Base-by-base conservation (phyloP, 2,797 vertebrate genomes). In the Huso huso region DNA sequence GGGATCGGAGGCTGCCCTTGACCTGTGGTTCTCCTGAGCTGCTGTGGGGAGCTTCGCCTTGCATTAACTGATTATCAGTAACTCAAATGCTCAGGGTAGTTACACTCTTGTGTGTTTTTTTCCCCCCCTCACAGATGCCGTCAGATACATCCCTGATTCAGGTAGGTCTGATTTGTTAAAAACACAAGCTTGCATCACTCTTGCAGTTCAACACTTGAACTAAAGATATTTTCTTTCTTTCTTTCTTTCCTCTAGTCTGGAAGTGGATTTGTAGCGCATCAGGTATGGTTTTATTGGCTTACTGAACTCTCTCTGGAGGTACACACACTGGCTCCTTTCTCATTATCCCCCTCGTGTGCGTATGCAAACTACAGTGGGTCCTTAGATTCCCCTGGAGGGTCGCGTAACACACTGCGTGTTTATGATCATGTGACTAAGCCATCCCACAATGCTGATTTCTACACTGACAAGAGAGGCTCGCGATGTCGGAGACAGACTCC, bases 111-210 rank as follows among this genome's bases (percentile, higher is more conserved):
- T 37, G 37, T 37, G 37, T 37, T 62, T 64, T 18, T 6, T 60
- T 12, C 62, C 49, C 71, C 61, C 52, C 70, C 0, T 10, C 68
- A 67, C 68, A 66, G 88, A 86, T 48, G 73, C 72, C 52, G 64
- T 81, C 6, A 75, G 79, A 80, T 91, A 88, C 77, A 88, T 91
- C 72, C 89, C 89, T 6, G 86, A 86, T 67, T 85, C 88, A 75
- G 89, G 89, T 91, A 68, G 8, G 37, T 62, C 7, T 23, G 64
- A 18, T 57, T 64, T 55, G 18, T 66, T n/a, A n/a, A 49, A 18
- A 51, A 37, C 8, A 1, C 8, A 10, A 23, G 62, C 49, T 23
- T 7, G 10, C 37, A 55, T 23, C 1, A 60, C 6, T 23, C 4
- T 76, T 9, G 37, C 53, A 66, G 58, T 61, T 2, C 49, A 51